Base-by-base conservation (phyloP, 2,888 invertebrate species). In the Palloptera scutellata region DNA sequence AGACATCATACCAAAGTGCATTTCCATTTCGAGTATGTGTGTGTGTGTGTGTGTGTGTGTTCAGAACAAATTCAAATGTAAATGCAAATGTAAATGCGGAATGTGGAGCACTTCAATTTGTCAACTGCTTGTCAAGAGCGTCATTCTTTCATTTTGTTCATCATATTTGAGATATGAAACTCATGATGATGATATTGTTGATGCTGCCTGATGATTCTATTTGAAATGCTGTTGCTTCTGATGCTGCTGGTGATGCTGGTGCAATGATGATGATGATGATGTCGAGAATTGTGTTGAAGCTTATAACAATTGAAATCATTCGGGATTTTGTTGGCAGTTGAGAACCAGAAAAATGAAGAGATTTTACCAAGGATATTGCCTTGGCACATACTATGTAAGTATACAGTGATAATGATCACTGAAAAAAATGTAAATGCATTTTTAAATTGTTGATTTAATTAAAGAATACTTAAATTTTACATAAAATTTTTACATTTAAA, bases 51-150 rank as follows among this genome's bases (percentile, higher is more conserved):
- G 15, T 12, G 42, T 41, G 20, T 12, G 41, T 54, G 42, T 17
- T 1, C 13, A 13, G n/a, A 8, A 48, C 51, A 48, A 60, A 12
- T 45, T 20, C 17, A 15, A 40, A 15, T 52, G 52, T 2, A 51
- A 19, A 51, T 48, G 51, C 30, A 30, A 53, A 51, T 61, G 61
- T 48, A 42, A n/a, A 17, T 62, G 43, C 52, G 53, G 67, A 64
- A 61, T 68, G 68, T 66, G 63, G 66, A 55, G 61, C 64, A 66
- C 69, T 69, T 66, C 66, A 69, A 69, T 69, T 66, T 66, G 69
- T 69, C 69, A 66, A 69, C 66, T 65, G 63, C 69, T 63, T 66
- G 69, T 69, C 69, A 66, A 69, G 66, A 57, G 66, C 61, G 66
- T 64, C 66, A 54, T 69, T 59, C 52, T 61, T 61, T 53, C 61